Evolutionary conservation across 2,888 invertebrate genomes (phyloP), one percentile per base, ranked within the genome.

Genomic region (Sminthurinus aureus): DNA sequence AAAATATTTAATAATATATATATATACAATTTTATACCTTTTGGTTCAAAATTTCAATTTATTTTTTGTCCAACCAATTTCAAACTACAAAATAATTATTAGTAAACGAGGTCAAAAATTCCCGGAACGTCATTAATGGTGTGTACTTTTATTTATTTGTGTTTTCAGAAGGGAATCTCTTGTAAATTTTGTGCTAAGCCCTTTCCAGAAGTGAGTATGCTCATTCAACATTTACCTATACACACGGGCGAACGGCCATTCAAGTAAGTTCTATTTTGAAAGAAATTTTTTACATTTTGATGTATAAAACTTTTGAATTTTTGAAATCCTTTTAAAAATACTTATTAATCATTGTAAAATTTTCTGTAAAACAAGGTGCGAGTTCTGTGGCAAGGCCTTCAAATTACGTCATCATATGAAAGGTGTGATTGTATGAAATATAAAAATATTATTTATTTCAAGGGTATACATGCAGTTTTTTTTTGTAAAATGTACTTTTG

Each of bases 131-230:
- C n/a, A n/a, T n/a, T n/a, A n/a, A n/a, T n/a, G n/a, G n/a, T n/a
- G n/a, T n/a, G n/a, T n/a, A n/a, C n/a, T n/a, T n/a, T n/a, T n/a
- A n/a, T n/a, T n/a, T n/a, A n/a, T n/a, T n/a, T n/a, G n/a, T n/a
- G n/a, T n/a, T n/a, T n/a, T n/a, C n/a, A n/a, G n/a, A n/a, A n/a
- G n/a, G n/a, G n/a, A n/a, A n/a, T n/a, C n/a, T n/a, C n/a, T 90
- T 96, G 96, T 93, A 96, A 96, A 92, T 96, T 96, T 91, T 96
- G 96, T 91, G 96, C 96, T 90, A 96, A 96, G 92, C 95, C 96
- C 89, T 96, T 96, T 92, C 96, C 96, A 88, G 96, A 96, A 91
- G 96, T 96, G 88, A 94, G 95, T 88, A 95, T 96, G 87, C 93
- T 96, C 89, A 96, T 96, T 90, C 94, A 95, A 88, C 96, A 96